Evolutionary conservation across 2,113 vertebrate genomes (phyloP).

Genomic region (Aepyceros melampus): DNA sequence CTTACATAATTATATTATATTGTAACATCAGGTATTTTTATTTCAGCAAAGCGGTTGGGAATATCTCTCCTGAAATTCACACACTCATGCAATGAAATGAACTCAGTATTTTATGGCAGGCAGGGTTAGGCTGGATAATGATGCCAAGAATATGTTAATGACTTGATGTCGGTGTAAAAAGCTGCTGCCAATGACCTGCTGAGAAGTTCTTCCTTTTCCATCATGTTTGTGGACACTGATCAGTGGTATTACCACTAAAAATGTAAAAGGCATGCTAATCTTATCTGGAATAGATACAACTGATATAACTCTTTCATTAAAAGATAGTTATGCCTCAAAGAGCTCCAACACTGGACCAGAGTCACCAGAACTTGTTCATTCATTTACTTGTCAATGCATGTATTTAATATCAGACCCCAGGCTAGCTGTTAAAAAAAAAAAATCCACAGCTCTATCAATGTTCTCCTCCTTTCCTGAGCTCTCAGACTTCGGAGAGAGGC

Average conservation of each 20-base stretch:
- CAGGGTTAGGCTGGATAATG: background rate
- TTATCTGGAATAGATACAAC: background rate
- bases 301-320: background rate
- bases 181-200: fast-evolving
- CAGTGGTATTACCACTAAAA: too few relatives aligned
- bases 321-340: background rate
- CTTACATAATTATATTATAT: background rate
- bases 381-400: background rate
- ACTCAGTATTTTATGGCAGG: background rate
- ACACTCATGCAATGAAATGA: background rate
- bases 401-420: background rate
- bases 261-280: background rate
- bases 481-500: background rate
- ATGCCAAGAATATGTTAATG: background rate
- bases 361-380: background rate
- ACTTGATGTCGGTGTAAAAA: background rate
- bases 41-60: background rate
- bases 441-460: background rate
- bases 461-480: background rate
- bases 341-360: too few relatives aligned
- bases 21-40: background rate
- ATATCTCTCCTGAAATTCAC: background rate
- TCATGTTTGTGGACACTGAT: background rate
- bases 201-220: background rate
- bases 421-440: background rate